Base-by-base conservation (phyloP, 2,888 invertebrate species). In the Rotaria magnacalcarata region DNA sequence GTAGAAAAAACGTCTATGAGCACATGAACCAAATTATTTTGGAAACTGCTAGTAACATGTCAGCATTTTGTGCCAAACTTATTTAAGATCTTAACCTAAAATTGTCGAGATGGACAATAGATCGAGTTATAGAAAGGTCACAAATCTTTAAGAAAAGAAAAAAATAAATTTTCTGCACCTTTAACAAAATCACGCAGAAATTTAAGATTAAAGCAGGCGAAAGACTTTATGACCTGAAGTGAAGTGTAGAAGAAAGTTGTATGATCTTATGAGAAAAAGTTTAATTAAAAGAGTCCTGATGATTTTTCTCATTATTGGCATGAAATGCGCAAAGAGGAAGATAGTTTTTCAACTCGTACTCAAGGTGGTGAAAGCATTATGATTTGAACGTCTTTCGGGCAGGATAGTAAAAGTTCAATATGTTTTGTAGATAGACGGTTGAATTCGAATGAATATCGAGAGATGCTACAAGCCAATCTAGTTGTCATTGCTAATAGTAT, bases 211-310 rank as follows among this genome's bases (percentile, higher is more conserved):
- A 41, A 85, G 52, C 74, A 56, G 27, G 54, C 87, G 0, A 56
- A 58, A n/a, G 52, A 60, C 2, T 84, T 85, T 54, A 85, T 87
- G 58, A 27, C 21, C 27, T 87, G 50, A 54, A 24, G 24, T 8
- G 21, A 54, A 7, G 80, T 87, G 58, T 87, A 87, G 84, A 11
- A 84, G 0, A 80, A 88, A 87, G 85, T 89, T 0, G 60, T 89
- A 7, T 89, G 84, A n/a, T 86, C 87, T 0, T 89, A 89, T 75
- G 89, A 89, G 52, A 89, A 89, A 34, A 89, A 89, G 75, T 88
- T 85, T 27, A 89, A 88, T 85, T 75, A 88, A 2, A 88, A 88
- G 86, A 89, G 88, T 0, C 88, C 89, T 4, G 88, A 88, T 87
- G 89, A 87, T 0, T 89, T 84, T 41, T 14, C 43, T 2, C 41